A percentile compares a stretch with the other conserved stretches of the same genome.
These are phyloP conservation scores for Rotaria sp. DNA, from an alignment of 2,888 invertebrate species.

Conservation along the genomic window DNA sequence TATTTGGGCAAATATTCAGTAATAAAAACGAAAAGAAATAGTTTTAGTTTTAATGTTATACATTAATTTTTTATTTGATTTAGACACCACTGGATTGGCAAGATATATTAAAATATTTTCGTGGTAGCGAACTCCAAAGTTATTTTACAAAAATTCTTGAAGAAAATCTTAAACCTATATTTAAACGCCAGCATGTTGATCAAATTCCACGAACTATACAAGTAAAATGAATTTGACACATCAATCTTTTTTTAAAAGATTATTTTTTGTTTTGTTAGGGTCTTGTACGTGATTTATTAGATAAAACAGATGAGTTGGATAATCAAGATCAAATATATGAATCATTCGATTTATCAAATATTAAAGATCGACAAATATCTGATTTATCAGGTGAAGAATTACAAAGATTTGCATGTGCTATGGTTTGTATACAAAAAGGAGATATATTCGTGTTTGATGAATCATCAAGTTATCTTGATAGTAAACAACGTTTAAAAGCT, in stretches of 20 bases:
- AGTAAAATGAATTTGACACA: constrained; percentile 44
- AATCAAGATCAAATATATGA: constrained; percentile 73
- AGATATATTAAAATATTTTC: constrained; percentile 88
- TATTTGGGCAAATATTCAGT: constrained; percentile 84
- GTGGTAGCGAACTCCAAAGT: constrained; percentile 95
- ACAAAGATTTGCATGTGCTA: constrained; percentile 92
- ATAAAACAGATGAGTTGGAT: constrained; percentile 81
- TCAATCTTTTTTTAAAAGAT: no score
- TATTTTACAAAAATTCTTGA: constrained; percentile 97
- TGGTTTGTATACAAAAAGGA: constrained; percentile 94
- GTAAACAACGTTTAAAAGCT: constrained; percentile 92
- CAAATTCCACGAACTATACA: constrained; percentile 90
- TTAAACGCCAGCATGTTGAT: constrained; percentile 98
- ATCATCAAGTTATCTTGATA: constrained; percentile 94
- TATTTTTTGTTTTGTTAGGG: constrained; percentile 61
- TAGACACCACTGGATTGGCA: constrained; percentile 97
- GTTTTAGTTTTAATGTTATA: no score
- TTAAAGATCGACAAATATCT: constrained; percentile 78
- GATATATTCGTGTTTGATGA: constrained; percentile 99
- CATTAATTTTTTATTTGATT: not conserved
- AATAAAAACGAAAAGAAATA: constrained; percentile 55
- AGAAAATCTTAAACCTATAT: constrained; percentile 90
- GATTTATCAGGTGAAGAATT: constrained; percentile 94
- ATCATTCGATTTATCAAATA: constrained; percentile 79
- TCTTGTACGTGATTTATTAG: constrained; percentile 67